Conservation (phyloP, 2,888 invertebrate species). For the Diplazon laetatorius region DNA sequence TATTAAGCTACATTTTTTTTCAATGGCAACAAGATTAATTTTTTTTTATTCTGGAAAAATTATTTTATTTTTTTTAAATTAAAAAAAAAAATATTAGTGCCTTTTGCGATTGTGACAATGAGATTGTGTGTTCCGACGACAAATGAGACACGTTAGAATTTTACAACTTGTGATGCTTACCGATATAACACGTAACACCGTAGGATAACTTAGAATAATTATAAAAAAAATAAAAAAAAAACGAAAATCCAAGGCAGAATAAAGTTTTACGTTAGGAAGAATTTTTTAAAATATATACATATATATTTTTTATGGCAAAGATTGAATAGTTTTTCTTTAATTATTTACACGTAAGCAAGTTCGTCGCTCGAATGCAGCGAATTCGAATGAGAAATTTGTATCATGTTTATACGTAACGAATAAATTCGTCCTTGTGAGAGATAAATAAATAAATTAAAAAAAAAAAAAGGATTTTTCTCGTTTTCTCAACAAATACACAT, state of each 20-base stretch:
- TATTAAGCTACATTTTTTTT: too few relatives aligned
- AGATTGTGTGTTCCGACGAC: conserved; percentile 21
- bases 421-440: conserved; percentile 48
- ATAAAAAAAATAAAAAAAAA: background rate
- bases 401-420: conserved; percentile 60
- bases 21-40: too few relatives aligned
- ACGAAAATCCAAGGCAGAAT: conserved; percentile 53
- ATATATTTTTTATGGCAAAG: conserved; percentile 52
- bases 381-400: conserved; percentile 47
- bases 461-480: conserved; percentile 11
- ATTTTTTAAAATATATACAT: too few relatives aligned
- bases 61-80: conserved; percentile 25
- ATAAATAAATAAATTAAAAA: background rate
- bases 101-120: conserved; percentile 9
- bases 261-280: conserved; percentile 52
- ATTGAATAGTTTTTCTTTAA: conserved; percentile 59
- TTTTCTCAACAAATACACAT: conserved; percentile 56
- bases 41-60: too few relatives aligned
- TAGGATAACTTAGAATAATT: too few relatives aligned
- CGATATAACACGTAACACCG: conserved; percentile 42
- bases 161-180: conserved; percentile 61
- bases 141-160: conserved; percentile 47
- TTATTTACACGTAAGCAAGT: conserved; percentile 36
- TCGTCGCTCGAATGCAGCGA: conserved; percentile 20
- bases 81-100: conserved; percentile 40